A percentile compares a stretch with the other conserved stretches of the same genome.
phyloP scores from a whole-genome alignment of 53 echinoderm and acorn worm genomes.

The Actinopyga echinites region DNA sequence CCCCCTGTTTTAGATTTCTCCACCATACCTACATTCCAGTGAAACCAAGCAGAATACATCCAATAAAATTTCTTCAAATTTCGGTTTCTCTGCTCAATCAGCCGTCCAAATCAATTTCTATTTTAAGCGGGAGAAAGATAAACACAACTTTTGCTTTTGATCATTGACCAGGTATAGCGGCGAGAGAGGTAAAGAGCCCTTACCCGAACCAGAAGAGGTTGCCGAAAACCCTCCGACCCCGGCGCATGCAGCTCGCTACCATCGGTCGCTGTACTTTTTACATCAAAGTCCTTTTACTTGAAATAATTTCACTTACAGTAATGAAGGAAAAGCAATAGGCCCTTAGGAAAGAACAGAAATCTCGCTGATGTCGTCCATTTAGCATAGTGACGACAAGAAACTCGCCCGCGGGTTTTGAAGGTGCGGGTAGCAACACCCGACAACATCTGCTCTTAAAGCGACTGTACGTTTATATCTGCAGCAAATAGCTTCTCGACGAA shows the following conservation, averaged over 20 bases:
- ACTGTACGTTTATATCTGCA: not conserved
- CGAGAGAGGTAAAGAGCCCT: too few relatives aligned
- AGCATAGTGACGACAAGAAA: slow-evolving; percentile 24
- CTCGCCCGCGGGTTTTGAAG: slow-evolving; percentile 6
- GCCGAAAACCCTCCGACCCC: too few relatives aligned
- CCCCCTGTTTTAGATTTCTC: not conserved
- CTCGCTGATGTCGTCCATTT: slow-evolving; percentile 13
- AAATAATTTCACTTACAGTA: slow-evolving; percentile 38
- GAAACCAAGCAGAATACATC: not conserved
- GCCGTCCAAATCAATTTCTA: slow-evolving; percentile 29
- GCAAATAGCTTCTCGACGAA: too few relatives aligned
- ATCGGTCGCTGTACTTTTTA: slow-evolving; percentile 30
- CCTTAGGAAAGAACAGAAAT: not conserved
- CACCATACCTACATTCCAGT: too few relatives aligned
- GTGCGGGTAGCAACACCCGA: slow-evolving; percentile 12
- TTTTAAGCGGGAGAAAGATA: slow-evolving; percentile 21
- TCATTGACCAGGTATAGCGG: too few relatives aligned
- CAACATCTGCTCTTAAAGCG: slow-evolving; percentile 27
- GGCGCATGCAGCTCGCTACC: too few relatives aligned
- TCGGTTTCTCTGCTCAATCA: slow-evolving; percentile 12
- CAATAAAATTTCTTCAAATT: slow-evolving; percentile 18
- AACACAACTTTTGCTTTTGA: not conserved
- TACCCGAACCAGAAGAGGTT: too few relatives aligned
- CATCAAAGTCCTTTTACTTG: not conserved
- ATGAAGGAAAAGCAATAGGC: slow-evolving; percentile 21